Evolutionary conservation across 2,797 vertebrate genomes (phyloP).

Genomic region (Nannoperca australis): DNA sequence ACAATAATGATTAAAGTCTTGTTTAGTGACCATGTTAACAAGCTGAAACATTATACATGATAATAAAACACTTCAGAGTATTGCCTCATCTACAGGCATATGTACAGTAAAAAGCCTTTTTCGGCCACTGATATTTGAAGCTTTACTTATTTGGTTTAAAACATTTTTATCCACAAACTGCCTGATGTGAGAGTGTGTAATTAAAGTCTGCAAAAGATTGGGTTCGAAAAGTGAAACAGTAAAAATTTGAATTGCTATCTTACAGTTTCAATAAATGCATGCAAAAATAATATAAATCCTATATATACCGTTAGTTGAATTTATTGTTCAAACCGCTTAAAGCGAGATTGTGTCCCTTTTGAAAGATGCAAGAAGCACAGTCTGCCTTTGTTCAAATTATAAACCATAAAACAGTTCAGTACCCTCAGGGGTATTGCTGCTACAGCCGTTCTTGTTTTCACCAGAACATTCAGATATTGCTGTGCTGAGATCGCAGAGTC

Average conservation of each 20-base stretch:
- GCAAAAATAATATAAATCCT: background rate
- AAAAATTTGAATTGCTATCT: background rate
- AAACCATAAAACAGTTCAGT: background rate
- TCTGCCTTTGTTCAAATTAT: background rate
- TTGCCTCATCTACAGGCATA: background rate
- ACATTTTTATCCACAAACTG: background rate
- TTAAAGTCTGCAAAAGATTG: background rate
- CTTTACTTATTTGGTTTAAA: background rate
- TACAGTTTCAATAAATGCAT: background rate
- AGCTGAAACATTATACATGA: background rate
- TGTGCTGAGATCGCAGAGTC: background rate
- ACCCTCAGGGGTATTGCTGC: background rate
- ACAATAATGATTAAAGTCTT: constrained; percentile 16
- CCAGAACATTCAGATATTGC: background rate
- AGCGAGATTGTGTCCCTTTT: background rate
- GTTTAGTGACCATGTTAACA: constrained; percentile 12
- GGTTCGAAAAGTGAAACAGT: background rate
- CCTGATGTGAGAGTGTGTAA: background rate
- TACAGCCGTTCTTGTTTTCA: background rate
- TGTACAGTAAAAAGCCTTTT: background rate
- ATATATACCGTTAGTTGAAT: background rate
- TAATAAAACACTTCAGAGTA: background rate
- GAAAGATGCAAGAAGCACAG: background rate
- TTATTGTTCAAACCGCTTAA: background rate
- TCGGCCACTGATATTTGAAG: background rate